phyloP scores from a whole-genome alignment of 2,888 invertebrate species.

The Phasia obesa region DNA sequence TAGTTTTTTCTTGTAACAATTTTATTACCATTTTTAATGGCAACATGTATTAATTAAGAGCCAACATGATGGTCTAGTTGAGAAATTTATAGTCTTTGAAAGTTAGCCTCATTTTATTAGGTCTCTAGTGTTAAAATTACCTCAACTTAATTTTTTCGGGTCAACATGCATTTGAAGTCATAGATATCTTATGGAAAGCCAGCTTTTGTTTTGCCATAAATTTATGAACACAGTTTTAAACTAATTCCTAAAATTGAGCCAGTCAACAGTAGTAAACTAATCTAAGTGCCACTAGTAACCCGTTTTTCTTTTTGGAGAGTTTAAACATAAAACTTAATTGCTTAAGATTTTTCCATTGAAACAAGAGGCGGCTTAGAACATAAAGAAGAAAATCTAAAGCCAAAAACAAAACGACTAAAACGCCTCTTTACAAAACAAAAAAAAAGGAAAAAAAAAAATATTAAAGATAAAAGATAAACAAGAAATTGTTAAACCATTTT shows the following conservation, averaged over 20 bases:
- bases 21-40: slow-evolving; percentile 32
- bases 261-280: no score
- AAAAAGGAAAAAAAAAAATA: not conserved
- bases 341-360: not conserved
- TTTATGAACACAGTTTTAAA: not conserved
- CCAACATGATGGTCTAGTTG: not conserved
- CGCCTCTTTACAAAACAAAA: not conserved
- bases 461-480: no score
- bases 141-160: not conserved
- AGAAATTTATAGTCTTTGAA: not conserved
- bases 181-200: no score
- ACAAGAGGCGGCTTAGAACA: slow-evolving; percentile 24
- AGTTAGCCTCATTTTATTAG: slow-evolving; percentile 27
- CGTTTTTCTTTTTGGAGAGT: slow-evolving; percentile 20
- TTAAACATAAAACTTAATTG: slow-evolving; percentile 5
- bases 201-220: no score
- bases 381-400: slow-evolving; percentile 1
- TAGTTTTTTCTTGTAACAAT: slow-evolving; percentile 9
- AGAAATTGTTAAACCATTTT: not conserved
- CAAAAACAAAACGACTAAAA: slow-evolving; percentile 16
- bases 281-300: slow-evolving; percentile 34
- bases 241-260: no score
- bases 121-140: slow-evolving; percentile 26
- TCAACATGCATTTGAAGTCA: no score
- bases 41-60: slow-evolving; percentile 20